These are phyloP conservation scores for Indicator indicator DNA, from an alignment of 2,113 vertebrate species.

Conservation along the genomic window DNA sequence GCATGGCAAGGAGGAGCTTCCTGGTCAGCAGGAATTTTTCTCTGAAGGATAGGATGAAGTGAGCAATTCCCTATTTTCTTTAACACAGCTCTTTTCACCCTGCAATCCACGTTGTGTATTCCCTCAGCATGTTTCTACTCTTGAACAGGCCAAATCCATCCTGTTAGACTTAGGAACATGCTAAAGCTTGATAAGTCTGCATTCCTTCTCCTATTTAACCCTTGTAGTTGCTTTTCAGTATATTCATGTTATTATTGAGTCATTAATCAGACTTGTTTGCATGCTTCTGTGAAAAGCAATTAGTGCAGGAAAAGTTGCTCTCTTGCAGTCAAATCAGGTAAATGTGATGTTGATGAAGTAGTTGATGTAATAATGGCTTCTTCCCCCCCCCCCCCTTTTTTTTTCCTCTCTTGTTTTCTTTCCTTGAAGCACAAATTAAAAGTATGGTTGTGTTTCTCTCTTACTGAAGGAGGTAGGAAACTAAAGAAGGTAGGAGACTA, in stretches of 20 bases:
- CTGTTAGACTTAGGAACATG: constrained; percentile 57
- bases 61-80: constrained; percentile 5
- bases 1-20: neutral
- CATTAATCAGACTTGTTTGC: constrained; percentile 75
- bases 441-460: constrained; percentile 50
- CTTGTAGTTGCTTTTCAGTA: constrained; percentile 71
- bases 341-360: constrained; percentile 68
- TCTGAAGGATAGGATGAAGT: neutral
- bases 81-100: neutral
- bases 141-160: neutral
- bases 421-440: constrained; percentile 40
- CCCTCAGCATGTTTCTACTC: neutral
- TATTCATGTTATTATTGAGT: constrained; percentile 54
- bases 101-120: neutral
- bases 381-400: neutral
- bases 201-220: constrained; percentile 70
- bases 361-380: constrained; percentile 44
- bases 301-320: constrained; percentile 48
- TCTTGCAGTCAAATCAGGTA: constrained; percentile 61
- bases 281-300: constrained; percentile 71
- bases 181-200: constrained; percentile 43
- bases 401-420: constrained; percentile 19
- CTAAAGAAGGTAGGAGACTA: constrained; percentile 1
- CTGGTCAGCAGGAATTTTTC: neutral
- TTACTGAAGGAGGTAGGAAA: neutral